Base-by-base conservation (phyloP, 2,797 vertebrate genomes). In the Myotis daubentonii region DNA sequence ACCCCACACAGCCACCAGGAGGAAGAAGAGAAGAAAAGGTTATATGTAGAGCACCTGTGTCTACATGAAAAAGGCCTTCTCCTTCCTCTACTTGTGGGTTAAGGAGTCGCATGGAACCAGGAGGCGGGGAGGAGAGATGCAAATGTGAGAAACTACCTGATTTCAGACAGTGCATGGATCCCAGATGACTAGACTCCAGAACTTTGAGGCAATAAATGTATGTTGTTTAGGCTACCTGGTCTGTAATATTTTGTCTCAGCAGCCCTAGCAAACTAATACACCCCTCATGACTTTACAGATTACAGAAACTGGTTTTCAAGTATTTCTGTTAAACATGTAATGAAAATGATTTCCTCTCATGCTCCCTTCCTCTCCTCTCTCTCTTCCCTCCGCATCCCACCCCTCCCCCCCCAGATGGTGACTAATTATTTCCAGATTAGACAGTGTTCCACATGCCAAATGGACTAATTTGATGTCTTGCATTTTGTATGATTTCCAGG, bases 351-450 rank as follows among this genome's bases (percentile, higher is more conserved):
- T 75, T 57, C n/a, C 30, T 93, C 30, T 49, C 10, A 28, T 4
- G 28, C 5, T 62, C 65, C 70, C 38, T 71, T 65, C 68, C 12
- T 65, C 38, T 28, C 76, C 36, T 44, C 49, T 36, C 75, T 78
- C 75, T 78, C 20, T 75, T 44, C 23, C 38, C 13, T 28, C 3
- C 23, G 1, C 0, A 3, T 3, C 7, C 8, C 15, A 44, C 7
- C 13, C 3, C 13, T 6, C 12, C 2, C 1, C 3, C 33, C 89
- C 33, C 74, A 79, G 95, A 95, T 47, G 38, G 92, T 70, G 90
- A 82, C 68, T 95, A 94, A 97, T 94, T 97, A 76, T 95, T 97
- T 97, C 95, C 76, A 80, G 97, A 70, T 94, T 93, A 97, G 95
- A 94, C 3, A 28, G 79, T 2, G 15, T 49, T 70, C 30, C 38